phyloP scores from a whole-genome alignment of 2,113 vertebrate species.

The Rousettus leschenaultii region DNA sequence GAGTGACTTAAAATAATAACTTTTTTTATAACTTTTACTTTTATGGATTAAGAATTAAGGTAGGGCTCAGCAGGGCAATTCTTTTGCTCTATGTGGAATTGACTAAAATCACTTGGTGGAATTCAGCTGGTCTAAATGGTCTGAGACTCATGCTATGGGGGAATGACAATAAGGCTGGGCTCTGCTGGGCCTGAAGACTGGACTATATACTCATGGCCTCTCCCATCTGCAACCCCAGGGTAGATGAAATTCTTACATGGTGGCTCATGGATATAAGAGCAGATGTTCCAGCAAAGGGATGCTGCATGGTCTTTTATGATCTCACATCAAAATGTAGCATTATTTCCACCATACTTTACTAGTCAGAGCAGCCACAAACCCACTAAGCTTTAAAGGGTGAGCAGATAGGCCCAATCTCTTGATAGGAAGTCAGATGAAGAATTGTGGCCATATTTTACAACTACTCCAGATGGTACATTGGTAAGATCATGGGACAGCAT shows the following conservation, averaged over 20 bases:
- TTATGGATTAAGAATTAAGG: neutral
- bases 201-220: neutral
- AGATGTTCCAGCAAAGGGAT: neutral
- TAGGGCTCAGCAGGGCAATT: neutral
- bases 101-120: neutral
- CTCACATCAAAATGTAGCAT: neutral
- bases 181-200: too few relatives aligned
- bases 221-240: neutral
- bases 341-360: neutral
- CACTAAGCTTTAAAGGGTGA: neutral
- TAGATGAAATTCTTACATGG: neutral
- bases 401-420: neutral
- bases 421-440: neutral
- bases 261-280: neutral
- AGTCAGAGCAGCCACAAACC: neutral
- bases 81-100: neutral
- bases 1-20: neutral
- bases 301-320: neutral
- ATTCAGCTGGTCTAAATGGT: neutral
- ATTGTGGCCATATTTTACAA: neutral
- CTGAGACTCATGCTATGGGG: neutral
- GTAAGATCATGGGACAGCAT: neutral
- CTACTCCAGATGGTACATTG: accelerated
- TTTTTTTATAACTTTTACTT: neutral
- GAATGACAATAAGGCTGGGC: neutral